These are phyloP conservation scores for Sebastes nivosus DNA, from an alignment of 2,797 vertebrate genomes.

Conservation along the genomic window DNA sequence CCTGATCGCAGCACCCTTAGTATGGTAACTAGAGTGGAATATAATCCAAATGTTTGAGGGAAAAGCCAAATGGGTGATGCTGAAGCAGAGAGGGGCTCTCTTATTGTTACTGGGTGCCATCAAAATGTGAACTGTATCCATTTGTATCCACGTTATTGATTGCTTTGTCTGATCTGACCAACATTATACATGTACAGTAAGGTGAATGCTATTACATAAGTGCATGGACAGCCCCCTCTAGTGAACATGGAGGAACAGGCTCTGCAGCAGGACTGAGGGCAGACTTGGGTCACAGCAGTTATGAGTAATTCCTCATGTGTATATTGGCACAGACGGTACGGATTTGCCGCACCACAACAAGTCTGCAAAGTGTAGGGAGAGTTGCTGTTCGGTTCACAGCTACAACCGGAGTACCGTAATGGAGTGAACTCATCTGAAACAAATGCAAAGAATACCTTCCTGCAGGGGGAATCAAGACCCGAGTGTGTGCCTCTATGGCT, in stretches of 20 bases:
- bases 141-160: neutral
- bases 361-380: neutral
- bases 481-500: neutral
- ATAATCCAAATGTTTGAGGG: neutral
- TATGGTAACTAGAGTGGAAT: too few relatives aligned
- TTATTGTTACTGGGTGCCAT: neutral
- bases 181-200: neutral
- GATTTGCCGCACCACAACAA: too few relatives aligned
- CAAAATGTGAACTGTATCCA: neutral
- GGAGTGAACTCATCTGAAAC: neutral
- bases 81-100: neutral
- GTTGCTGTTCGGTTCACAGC: neutral
- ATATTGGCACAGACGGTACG: too few relatives aligned
- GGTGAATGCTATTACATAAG: slow-evolving; percentile 13
- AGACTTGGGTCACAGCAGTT: slow-evolving; percentile 14
- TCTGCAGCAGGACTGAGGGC: slow-evolving; percentile 29
- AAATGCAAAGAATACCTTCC: neutral
- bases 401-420: neutral
- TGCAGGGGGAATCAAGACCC: neutral
- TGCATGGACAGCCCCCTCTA: slow-evolving; percentile 80
- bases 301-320: neutral
- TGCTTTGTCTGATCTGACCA: neutral
- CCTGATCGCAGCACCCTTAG: neutral
- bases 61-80: neutral
- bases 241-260: slow-evolving; percentile 60